Conservation (phyloP, 2,888 invertebrate genomes). For the Netelia melanura region DNA sequence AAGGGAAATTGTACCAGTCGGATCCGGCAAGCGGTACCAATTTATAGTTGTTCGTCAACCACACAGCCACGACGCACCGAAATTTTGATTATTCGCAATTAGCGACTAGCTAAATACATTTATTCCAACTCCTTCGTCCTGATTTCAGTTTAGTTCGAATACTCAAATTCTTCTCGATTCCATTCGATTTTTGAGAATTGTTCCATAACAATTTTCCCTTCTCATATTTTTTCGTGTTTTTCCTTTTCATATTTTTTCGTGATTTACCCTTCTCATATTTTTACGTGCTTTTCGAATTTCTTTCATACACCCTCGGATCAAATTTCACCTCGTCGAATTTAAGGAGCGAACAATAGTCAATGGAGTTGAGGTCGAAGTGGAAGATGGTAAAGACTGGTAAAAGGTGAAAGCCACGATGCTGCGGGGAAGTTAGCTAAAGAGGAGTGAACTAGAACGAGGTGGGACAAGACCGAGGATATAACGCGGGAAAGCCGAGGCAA, state of each 20-base stretch:
- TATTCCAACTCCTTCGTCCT: no score
- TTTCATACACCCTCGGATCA: no score
- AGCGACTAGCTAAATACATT: background rate
- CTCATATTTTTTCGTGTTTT: no score
- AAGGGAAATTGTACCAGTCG: background rate
- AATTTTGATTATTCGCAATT: background rate
- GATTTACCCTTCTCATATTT: no score
- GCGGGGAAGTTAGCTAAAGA: conserved; percentile 5
- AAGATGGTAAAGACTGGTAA: background rate
- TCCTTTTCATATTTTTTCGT: no score
- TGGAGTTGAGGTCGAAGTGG: background rate
- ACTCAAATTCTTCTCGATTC: background rate
- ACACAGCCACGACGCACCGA: background rate
- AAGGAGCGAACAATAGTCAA: no score
- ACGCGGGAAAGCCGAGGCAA: conserved; percentile 57
- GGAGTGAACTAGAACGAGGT: conserved; percentile 7
- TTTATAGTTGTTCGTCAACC: background rate
- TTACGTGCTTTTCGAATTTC: no score
- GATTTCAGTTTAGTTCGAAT: background rate
- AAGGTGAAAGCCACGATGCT: conserved; percentile 1
- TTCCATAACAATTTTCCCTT: no score
- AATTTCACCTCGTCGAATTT: no score
- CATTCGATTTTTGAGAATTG: no score
- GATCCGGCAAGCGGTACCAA: background rate
- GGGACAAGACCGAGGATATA: conserved; percentile 50